These are phyloP conservation scores for Drosophila sordidapex DNA, from an alignment of 2,888 invertebrate species.

Conservation along the genomic window DNA sequence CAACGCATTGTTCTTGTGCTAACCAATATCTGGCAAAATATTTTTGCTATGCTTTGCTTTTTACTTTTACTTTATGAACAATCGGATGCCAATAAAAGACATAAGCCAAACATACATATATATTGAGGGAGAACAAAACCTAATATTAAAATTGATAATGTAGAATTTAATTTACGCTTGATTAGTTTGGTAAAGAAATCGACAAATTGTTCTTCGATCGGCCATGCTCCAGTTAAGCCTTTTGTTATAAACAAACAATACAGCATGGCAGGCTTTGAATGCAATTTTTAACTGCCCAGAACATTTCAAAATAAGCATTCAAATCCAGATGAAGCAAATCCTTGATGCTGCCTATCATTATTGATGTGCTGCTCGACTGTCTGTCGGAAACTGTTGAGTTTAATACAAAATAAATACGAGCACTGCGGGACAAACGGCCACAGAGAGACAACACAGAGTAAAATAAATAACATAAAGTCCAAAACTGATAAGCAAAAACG, in stretches of 20 bases:
- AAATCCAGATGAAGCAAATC: conserved; percentile 1
- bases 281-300: background rate
- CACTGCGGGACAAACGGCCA: conserved; percentile 25
- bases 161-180: background rate
- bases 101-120: background rate
- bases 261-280: background rate
- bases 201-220: conserved; percentile 1
- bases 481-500: conserved; percentile 67
- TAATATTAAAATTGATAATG: background rate
- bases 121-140: background rate
- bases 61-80: conserved; percentile 18
- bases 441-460: conserved; percentile 34
- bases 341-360: conserved; percentile 25
- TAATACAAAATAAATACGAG: conserved; percentile 65
- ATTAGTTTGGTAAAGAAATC: background rate
- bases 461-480: conserved; percentile 75
- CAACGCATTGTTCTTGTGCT: conserved; percentile 11
- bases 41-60: conserved; percentile 28
- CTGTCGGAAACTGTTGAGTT: conserved; percentile 59
- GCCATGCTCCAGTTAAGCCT: background rate
- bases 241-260: background rate
- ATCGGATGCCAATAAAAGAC: conserved; percentile 12
- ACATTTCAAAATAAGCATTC: conserved; percentile 21
- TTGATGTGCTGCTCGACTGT: conserved; percentile 34
- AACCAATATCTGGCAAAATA: conserved; percentile 31